A percentile compares a stretch with the other conserved stretches of the same genome.
These are phyloP conservation scores for Bradypus variegatus DNA, from an alignment of 2,797 vertebrate genomes.

Conservation along the genomic window DNA sequence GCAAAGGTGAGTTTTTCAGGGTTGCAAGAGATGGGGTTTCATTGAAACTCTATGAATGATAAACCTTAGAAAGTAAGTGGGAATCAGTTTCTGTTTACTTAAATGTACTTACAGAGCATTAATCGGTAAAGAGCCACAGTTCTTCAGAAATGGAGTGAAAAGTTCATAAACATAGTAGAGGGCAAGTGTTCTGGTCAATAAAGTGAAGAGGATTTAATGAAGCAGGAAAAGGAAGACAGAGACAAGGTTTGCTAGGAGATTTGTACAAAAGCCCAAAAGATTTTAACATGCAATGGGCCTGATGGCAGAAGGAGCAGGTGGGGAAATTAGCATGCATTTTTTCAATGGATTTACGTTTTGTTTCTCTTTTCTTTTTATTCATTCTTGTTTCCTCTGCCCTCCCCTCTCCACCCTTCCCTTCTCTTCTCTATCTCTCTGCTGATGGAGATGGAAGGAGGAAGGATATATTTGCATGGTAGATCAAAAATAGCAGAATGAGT, in stretches of 20 bases:
- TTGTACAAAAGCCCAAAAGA: background rate
- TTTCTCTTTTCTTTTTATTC: background rate
- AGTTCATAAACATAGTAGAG: background rate
- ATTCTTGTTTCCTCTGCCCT: background rate
- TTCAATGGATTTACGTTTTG: background rate
- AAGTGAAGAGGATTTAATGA: too few species aligned
- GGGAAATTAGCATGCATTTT: background rate
- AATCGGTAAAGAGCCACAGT: background rate
- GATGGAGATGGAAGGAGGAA: background rate
- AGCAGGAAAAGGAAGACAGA: background rate
- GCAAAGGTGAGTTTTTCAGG: background rate
- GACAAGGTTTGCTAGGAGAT: too few species aligned
- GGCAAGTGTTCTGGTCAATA: background rate
- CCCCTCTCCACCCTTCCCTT: too few species aligned
- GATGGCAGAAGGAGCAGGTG: background rate
- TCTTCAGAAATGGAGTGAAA: background rate
- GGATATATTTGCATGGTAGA: too few species aligned
- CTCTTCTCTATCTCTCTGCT: background rate
- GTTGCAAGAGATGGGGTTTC: too few species aligned
- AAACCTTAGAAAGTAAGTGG: background rate
- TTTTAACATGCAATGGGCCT: background rate
- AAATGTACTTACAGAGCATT: background rate
- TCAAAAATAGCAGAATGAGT: background rate
- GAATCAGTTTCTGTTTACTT: background rate
- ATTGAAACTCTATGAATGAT: rapidly evolving